Conservation (phyloP, 2,113 vertebrate species). For the Aix galericulata region DNA sequence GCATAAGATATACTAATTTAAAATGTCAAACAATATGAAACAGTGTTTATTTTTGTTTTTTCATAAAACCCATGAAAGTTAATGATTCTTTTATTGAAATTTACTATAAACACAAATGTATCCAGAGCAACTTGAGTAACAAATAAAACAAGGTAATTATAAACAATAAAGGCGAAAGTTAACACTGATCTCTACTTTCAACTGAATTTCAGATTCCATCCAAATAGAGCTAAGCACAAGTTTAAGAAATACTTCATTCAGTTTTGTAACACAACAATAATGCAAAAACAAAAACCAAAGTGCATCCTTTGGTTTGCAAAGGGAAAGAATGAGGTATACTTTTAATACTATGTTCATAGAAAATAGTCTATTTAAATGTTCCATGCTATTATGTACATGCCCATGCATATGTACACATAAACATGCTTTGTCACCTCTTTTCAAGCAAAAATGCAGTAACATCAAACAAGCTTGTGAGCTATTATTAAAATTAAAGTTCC, state of each 20-base stretch:
- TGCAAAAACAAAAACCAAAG: not conserved
- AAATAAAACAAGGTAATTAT: not conserved
- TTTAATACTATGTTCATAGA: not conserved
- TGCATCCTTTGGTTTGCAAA: not conserved
- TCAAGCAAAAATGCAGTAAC: not conserved
- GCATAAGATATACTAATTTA: not conserved
- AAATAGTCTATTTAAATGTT: not conserved
- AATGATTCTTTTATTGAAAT: not conserved
- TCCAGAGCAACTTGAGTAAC: not conserved
- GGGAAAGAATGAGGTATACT: not conserved
- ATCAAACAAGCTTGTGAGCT: not conserved
- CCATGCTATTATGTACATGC: not conserved
- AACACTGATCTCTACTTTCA: not conserved
- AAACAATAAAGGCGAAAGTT: not conserved
- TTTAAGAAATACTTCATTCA: not conserved
- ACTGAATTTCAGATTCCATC: not conserved
- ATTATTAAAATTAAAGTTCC: not conserved
- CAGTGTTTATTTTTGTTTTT: not conserved
- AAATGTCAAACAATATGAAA: not conserved
- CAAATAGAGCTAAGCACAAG: not conserved
- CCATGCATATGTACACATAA: not conserved
- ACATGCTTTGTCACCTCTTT: not conserved
- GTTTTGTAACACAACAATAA: not conserved
- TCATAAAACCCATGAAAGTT: not conserved
- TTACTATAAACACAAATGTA: not conserved